These are phyloP conservation scores for Lypha dubia DNA, from an alignment of 2,888 invertebrate genomes.

Conservation along the genomic window DNA sequence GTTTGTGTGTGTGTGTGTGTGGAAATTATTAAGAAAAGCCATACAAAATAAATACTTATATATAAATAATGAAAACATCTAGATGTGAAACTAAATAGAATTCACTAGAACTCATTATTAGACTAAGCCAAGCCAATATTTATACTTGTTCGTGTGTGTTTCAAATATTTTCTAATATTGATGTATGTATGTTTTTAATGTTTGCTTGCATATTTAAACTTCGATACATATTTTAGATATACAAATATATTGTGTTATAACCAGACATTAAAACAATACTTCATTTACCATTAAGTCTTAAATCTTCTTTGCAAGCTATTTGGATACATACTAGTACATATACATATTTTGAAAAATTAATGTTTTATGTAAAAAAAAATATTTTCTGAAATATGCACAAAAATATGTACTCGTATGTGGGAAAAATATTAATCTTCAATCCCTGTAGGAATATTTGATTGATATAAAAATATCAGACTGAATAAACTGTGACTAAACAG, in stretches of 20 bases:
- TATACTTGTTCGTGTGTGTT: neutral
- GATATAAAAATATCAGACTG: neutral
- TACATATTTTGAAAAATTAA: conserved; percentile 22
- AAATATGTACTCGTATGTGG: neutral
- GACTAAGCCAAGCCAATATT: neutral
- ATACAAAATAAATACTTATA: conserved; percentile 15
- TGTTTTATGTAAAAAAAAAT: neutral
- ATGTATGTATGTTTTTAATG: conserved; percentile 7
- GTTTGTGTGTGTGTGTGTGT: too few species aligned
- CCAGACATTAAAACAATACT: conserved; percentile 49
- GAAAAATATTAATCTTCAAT: neutral
- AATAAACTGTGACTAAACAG: too few species aligned
- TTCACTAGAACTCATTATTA: neutral
- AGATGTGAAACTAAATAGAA: neutral
- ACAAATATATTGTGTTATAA: conserved; percentile 31
- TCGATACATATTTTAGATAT: conserved; percentile 3
- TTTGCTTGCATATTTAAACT: conserved; percentile 15
- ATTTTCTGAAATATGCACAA: neutral
- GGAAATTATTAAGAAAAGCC: conserved; percentile 3
- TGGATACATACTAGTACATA: too few species aligned
- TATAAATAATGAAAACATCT: neutral
- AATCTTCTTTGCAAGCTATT: conserved; percentile 53
- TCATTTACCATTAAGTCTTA: conserved; percentile 55
- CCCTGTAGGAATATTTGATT: neutral
- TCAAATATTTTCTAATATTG: conserved; percentile 22